Base-by-base conservation (phyloP, 2,888 invertebrate genomes). In the Drosophila fulvimacula region DNA sequence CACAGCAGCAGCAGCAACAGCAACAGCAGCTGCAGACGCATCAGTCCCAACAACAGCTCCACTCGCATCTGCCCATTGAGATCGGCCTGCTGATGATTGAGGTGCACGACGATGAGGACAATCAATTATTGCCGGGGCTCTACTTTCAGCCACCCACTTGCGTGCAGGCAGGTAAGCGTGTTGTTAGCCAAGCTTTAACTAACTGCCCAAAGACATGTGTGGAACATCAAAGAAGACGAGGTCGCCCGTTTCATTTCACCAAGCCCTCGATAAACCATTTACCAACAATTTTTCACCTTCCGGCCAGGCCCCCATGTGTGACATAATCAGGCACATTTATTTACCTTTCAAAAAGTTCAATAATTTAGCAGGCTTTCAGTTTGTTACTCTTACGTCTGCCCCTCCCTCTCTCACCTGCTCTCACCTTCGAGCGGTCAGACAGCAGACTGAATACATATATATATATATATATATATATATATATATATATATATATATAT, bases 131-230 rank as follows among this genome's bases (percentile, higher is more conserved):
- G 75, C 91, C 92, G 38, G 92, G 92, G 17, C 82, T 87, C 17
- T 92, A 88, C 81, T 92, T 92, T 61, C 89, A 88, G 71, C 92
- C 92, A 71, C 92, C 92, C 68, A 91, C 91, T 81, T 92, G 92
- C 72, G 92, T 91, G 72, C 91, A 92, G 92, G 92, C 92, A 92
- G 91, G 92, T 92, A 92, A 88, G 92, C 91, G 92, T 92, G 91
- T 91, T 89, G 92, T 92, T 90, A 88, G 90, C 91, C 91, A 90
- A 74, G 80, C 78, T 65, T 88, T 87, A 90, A 92, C 91, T 92
- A 91, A 91, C 80, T 60, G 76, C 76, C 57, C 38, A 24, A 39
- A 65, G 61, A 73, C 60, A 72, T 41, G 58, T 44, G 58, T 34
- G 65, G 52, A 68, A 30, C 30, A 15, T 27, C 52, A 34, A 39